These are phyloP conservation scores for Poecilobothrus nobilitatus DNA, from an alignment of 2,888 invertebrate genomes.

Conservation along the genomic window DNA sequence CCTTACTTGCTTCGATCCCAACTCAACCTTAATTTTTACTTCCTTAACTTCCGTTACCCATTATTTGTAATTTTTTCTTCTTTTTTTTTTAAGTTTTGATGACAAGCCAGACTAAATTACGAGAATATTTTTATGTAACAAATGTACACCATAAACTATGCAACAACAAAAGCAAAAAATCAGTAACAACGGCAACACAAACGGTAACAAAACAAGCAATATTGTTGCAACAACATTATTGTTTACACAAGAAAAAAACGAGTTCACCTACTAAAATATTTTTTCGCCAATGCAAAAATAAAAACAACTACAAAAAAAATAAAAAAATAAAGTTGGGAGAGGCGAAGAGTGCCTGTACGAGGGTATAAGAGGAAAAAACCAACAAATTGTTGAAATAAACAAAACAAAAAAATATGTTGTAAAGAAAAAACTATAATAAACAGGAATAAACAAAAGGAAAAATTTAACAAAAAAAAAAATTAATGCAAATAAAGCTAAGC, in stretches of 20 bases:
- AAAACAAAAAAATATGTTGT: too few species aligned
- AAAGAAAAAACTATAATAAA: too few species aligned
- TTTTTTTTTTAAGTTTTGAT: background rate
- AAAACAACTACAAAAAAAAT: background rate
- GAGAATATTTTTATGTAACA: background rate
- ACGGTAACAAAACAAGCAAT: too few species aligned
- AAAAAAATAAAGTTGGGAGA: background rate
- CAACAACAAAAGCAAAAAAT: background rate
- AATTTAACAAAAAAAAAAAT: too few species aligned
- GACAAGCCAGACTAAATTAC: background rate
- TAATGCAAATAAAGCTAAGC: too few species aligned
- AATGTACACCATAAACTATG: background rate
- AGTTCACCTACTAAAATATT: background rate
- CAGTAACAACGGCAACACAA: background rate
- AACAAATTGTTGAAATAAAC: too few species aligned
- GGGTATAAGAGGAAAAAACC: too few species aligned
- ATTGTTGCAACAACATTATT: slow-evolving; percentile 4
- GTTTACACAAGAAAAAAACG: background rate
- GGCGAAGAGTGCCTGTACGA: too few species aligned
- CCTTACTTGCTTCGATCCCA: too few species aligned
- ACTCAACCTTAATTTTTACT: background rate
- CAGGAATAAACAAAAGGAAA: too few species aligned
- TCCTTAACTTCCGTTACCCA: background rate
- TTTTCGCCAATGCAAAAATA: background rate
- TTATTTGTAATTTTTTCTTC: background rate